phyloP scores from a whole-genome alignment of 2,797 vertebrate species.

The Simalia tracyae region DNA sequence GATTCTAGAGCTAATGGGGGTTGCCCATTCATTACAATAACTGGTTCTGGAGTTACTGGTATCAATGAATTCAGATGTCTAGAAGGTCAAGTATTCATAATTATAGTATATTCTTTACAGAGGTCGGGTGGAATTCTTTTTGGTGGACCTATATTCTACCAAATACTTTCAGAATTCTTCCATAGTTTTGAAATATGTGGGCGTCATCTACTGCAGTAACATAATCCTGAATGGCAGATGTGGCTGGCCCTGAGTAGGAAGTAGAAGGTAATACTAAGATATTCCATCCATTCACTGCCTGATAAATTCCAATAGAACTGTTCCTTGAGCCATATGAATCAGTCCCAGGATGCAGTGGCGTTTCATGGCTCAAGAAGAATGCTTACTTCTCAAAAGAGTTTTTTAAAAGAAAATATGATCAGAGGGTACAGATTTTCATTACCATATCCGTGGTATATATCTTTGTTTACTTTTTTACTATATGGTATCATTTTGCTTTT shows the following conservation, averaged over 20 bases:
- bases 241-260: background rate
- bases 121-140: background rate
- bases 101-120: background rate
- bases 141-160: background rate
- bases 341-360: background rate
- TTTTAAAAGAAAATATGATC: background rate
- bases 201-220: background rate
- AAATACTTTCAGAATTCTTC: background rate
- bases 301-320: background rate
- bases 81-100: background rate
- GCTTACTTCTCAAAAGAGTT: background rate
- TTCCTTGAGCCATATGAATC: background rate
- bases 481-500: background rate
- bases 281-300: background rate
- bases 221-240: background rate
- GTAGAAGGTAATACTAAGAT: background rate
- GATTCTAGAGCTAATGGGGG: background rate
- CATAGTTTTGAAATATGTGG: background rate
- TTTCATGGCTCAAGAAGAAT: background rate
- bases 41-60: background rate
- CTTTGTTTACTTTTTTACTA: background rate
- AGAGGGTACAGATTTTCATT: background rate
- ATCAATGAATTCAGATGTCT: background rate
- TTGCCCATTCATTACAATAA: background rate
- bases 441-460: too few relatives aligned